Base-by-base conservation (phyloP, 2,113 vertebrate genomes). In the Chitala chitala region DNA sequence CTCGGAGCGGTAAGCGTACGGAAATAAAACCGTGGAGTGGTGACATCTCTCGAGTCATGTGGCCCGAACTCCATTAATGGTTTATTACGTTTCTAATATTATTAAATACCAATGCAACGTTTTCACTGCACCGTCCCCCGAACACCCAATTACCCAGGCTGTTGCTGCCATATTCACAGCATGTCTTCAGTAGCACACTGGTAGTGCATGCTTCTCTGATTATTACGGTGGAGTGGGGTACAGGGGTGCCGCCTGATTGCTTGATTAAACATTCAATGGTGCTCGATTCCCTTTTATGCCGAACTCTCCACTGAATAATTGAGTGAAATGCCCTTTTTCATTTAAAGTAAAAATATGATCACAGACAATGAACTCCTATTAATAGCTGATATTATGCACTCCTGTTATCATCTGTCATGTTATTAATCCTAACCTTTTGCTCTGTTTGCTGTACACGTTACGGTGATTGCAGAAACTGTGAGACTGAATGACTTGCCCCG, bases 251-350 rank as follows among this genome's bases (percentile, higher is more conserved):
- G 44, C 29, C 26, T 29, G 33, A 54, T 31, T 55, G 54, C 76
- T 75, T 69, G 12, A 74, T 58, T 74, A 20, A 55, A 55, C 78
- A 46, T 74, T 58, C 66, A 73, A 36, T 76, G 22, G 70, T n/a
- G 10, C 71, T 61, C 6, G 22, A n/a, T 56, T 22, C 9, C n/a
- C 13, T 69, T 48, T 48, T 50, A 50, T 24, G 1, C 42, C 33
- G 20, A 63, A 17, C 15, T 55, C n/a, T 69, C 44, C 9, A 33
- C 74, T 20, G 22, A 33, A 51, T 17, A 26, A 56, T 69, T 26
- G 24, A 31, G 68, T 36, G 6, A 36, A 53, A 9, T 31, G 3
- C 15, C 44, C 48, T 53, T 33, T 69, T 73, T 5, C 64, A 26
- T 68, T 68, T 63, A 38, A 38, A 10, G 64, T 68, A 68, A 24